A percentile compares a stretch with the other conserved stretches of the same genome.
These are phyloP conservation scores for Malurus splendens DNA, from an alignment of 2,797 vertebrate genomes.

Conservation along the genomic window DNA sequence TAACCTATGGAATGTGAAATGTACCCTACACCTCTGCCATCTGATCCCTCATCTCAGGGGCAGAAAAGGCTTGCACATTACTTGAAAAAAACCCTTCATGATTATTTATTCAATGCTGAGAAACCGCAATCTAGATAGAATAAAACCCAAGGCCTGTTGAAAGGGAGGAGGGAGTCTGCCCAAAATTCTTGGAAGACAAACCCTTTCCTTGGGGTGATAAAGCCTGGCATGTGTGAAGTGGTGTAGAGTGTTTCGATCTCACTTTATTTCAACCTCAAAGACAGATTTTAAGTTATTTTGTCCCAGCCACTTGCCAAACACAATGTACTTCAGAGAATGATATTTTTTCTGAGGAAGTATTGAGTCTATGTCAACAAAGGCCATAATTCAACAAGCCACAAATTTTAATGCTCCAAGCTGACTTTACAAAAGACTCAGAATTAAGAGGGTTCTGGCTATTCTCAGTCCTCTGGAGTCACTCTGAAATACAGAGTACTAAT, in stretches of 20 bases:
- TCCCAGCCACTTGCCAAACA: conserved; percentile 18
- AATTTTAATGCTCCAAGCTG: not conserved
- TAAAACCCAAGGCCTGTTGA: not conserved
- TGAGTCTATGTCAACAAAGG: conserved; percentile 9
- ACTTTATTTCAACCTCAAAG: conserved; percentile 18
- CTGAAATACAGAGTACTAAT: not conserved
- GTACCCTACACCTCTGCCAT: not conserved
- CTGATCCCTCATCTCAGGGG: not conserved
- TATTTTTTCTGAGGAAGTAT: conserved; percentile 1
- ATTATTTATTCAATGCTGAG: not conserved
- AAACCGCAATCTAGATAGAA: not conserved
- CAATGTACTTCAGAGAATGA: not conserved
- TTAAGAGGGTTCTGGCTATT: not conserved
- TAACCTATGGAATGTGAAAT: conserved; percentile 29
- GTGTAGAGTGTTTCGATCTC: not conserved
- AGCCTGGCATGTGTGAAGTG: not conserved
- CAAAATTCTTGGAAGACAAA: conserved; percentile 1
- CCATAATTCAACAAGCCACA: not conserved
- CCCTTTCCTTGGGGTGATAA: not conserved
- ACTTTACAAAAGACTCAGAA: not conserved
- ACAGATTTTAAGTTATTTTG: conserved; percentile 21
- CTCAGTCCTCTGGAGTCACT: not conserved
- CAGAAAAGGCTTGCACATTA: not conserved
- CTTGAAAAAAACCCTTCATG: conserved; percentile 23
- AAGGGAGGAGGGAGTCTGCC: not conserved